phyloP scores from a whole-genome alignment of 2,113 vertebrate genomes.

The Upupa epops region DNA sequence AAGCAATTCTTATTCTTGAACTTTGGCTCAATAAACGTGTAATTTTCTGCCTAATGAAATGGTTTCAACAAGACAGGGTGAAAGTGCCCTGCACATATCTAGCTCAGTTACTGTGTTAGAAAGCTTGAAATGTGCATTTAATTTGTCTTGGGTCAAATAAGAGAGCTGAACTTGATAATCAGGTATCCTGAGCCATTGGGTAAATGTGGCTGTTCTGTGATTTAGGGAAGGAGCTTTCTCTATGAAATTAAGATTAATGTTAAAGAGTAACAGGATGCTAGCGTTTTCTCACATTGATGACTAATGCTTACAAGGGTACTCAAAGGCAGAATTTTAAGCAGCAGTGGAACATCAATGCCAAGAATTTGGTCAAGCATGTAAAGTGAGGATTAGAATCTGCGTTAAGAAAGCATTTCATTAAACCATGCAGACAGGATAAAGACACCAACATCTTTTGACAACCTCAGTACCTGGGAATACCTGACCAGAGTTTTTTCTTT shows the following conservation, averaged over 20 bases:
- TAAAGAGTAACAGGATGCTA: background rate
- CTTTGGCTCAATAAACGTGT: background rate
- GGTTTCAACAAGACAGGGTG: background rate
- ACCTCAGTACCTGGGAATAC: background rate
- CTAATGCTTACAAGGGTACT: background rate
- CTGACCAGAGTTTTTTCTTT: background rate
- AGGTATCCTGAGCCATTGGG: background rate
- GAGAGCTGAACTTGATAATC: background rate
- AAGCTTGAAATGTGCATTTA: background rate
- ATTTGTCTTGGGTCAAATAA: background rate
- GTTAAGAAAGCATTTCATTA: background rate
- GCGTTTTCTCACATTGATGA: background rate
- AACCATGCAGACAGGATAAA: background rate
- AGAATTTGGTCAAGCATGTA: background rate
- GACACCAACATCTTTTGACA: background rate
- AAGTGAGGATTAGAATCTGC: background rate
- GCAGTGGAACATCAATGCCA: background rate
- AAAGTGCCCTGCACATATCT: background rate
- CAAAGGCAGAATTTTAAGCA: background rate
- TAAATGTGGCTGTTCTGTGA: background rate
- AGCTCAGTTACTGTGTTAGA: background rate
- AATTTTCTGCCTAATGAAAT: background rate
- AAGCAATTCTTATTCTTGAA: background rate
- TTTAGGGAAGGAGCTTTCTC: background rate
- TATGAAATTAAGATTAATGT: background rate